These are phyloP conservation scores for Scyliorhinus canicula DNA, from an alignment of 2,797 vertebrate genomes.

Conservation along the genomic window DNA sequence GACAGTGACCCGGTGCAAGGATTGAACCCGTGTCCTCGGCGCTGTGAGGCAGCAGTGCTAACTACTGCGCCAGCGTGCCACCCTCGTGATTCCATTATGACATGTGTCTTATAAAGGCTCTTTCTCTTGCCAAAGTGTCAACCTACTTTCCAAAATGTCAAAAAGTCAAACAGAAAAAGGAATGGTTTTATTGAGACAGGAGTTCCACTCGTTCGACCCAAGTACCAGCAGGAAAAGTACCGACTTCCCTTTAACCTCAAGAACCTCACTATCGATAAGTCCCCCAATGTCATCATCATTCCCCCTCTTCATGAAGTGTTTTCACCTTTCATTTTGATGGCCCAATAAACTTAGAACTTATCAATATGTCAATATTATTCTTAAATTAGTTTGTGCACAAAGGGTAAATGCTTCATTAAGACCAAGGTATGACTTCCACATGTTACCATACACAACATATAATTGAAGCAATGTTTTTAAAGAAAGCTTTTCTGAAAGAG, in stretches of 20 bases:
- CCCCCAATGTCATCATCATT: background rate
- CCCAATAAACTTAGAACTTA: background rate
- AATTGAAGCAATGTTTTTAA: background rate
- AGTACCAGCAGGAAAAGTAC: background rate
- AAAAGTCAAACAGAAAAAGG: background rate
- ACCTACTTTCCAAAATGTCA: background rate
- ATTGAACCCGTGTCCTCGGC: too few relatives aligned
- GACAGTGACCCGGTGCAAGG: too few relatives aligned
- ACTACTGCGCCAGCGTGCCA: too few relatives aligned
- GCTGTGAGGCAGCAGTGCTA: too few relatives aligned
- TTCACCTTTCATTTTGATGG: background rate
- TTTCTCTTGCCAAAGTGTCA: background rate
- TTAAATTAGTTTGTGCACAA: background rate
- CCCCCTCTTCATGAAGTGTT: background rate
- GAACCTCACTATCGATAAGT: background rate
- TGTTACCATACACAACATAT: background rate
- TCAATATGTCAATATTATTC: background rate
- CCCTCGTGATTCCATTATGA: background rate
- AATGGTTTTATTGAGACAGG: background rate
- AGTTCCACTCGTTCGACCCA: background rate
- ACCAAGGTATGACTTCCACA: background rate
- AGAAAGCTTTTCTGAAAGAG: background rate
- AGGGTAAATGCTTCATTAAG: background rate
- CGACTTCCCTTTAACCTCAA: background rate
- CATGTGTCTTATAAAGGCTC: background rate